Evolutionary conservation across 1,140 invertebrate genomes (phyloP).

Genomic region (Cyrtorhinus lividipennis): DNA sequence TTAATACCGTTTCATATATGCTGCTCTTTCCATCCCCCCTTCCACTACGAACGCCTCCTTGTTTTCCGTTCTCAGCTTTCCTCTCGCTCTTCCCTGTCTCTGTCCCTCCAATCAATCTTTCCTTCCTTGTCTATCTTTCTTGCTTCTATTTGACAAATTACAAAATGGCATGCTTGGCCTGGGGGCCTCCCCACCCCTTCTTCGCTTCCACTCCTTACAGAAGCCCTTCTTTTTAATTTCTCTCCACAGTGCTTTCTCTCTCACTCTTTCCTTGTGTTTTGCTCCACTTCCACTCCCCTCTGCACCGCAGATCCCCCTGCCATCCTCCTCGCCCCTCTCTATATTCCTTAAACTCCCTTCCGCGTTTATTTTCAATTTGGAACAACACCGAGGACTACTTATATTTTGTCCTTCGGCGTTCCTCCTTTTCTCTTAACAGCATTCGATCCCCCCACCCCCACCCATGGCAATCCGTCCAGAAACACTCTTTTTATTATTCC

Average conservation of each 20-base stretch:
- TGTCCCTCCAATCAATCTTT: slow-evolving; percentile 14
- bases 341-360: not conserved
- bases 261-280: not conserved
- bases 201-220: not conserved
- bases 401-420: slow-evolving; percentile 16
- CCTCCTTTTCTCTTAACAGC: slow-evolving; percentile 12
- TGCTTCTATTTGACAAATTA: slow-evolving; percentile 16
- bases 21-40: not conserved
- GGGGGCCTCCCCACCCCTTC: slow-evolving; percentile 4
- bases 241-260: slow-evolving; percentile 10
- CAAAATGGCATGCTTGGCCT: slow-evolving; percentile 14
- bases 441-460: slow-evolving; percentile 9
- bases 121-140: slow-evolving; percentile 11
- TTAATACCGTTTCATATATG: slow-evolving; percentile 14
- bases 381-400: slow-evolving; percentile 11
- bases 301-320: not conserved
- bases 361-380: slow-evolving; percentile 13
- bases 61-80: not conserved
- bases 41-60: not conserved
- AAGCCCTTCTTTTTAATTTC: slow-evolving; percentile 15
- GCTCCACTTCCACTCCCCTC: slow-evolving; percentile 9
- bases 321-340: not conserved
- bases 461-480: not conserved
- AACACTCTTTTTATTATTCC: slow-evolving; percentile 15
- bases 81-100: not conserved